Conservation (phyloP, 2,797 vertebrate genomes). For the Aratinga solstitialis region DNA sequence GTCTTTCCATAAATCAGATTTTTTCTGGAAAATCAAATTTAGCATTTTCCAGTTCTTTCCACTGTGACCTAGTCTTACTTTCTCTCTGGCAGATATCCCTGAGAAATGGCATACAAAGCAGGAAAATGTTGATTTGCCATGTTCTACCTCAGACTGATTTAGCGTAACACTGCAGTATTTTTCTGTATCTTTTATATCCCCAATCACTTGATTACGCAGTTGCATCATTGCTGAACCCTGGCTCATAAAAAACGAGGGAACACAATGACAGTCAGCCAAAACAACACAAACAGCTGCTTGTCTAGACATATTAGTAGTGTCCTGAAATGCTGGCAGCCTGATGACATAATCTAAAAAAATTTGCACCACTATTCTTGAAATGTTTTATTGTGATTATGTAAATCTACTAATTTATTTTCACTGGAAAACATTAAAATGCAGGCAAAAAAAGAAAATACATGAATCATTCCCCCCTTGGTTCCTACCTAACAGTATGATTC, state of each 20-base stretch:
- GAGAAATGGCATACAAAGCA: background rate
- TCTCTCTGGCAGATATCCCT: background rate
- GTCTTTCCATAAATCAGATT: background rate
- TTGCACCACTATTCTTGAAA: background rate
- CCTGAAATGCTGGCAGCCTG: slow-evolving; percentile 16
- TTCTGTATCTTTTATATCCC: slow-evolving; percentile 4
- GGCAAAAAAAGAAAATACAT: background rate
- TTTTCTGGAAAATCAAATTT: background rate
- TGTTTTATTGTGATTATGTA: slow-evolving; percentile 25
- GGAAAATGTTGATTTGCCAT: slow-evolving; percentile 7
- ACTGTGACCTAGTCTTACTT: background rate
- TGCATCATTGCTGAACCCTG: slow-evolving; percentile 47
- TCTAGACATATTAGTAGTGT: slow-evolving; percentile 47
- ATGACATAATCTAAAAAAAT: slow-evolving; percentile 1
- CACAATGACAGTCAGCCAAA: slow-evolving; percentile 39
- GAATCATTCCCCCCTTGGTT: background rate
- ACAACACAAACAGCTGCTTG: slow-evolving; percentile 45
- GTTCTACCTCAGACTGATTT: slow-evolving; percentile 23
- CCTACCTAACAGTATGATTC: slow-evolving; percentile 10
- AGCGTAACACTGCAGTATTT: slow-evolving; percentile 3
- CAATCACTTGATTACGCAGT: slow-evolving; percentile 39
- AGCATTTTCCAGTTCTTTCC: background rate
- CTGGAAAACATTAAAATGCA: slow-evolving; percentile 27
- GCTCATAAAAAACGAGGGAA: slow-evolving; percentile 30
- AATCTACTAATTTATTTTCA: slow-evolving; percentile 37